A percentile compares a stretch with the other conserved stretches of the same genome.
Evolutionary conservation across 2,888 invertebrate genomes (phyloP).

Genomic region (Sphaerophoria rueppellii): DNA sequence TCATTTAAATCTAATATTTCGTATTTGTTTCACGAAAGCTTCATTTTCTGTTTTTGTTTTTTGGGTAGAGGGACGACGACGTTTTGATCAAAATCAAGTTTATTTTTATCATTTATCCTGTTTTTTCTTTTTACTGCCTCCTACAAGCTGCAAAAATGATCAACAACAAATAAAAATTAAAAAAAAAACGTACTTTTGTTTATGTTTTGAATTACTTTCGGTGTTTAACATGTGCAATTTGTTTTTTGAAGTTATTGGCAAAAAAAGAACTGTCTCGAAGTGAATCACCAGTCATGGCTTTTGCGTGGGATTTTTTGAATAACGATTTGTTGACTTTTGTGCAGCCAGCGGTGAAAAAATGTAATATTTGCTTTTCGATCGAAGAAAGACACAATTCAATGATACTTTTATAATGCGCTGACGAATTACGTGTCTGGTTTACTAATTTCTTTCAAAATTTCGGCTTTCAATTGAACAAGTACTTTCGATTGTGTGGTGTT

Average conservation of each 20-base stretch:
- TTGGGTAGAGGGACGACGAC: neutral
- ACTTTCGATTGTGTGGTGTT: conserved; percentile 15
- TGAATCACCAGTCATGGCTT: conserved; percentile 23
- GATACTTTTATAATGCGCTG: conserved; percentile 10
- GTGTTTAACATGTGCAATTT: conserved; percentile 12
- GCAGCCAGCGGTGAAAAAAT: conserved; percentile 9
- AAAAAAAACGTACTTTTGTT: conserved; percentile 6
- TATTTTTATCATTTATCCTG: conserved; percentile 17
- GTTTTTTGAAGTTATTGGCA: neutral
- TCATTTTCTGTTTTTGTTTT: neutral
- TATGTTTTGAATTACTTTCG: neutral
- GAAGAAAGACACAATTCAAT: neutral
- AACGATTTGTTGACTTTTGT: conserved; percentile 27
- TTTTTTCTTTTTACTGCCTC: conserved; percentile 7
- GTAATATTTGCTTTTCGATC: neutral
- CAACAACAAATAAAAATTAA: neutral
- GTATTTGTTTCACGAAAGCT: neutral
- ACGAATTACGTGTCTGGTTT: conserved; percentile 25
- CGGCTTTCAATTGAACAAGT: conserved; percentile 7
- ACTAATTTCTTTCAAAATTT: neutral
- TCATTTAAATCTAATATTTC: conserved; percentile 61
- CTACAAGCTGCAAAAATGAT: conserved; percentile 19
- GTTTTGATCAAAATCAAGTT: conserved; percentile 35
- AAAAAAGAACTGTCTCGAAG: conserved; percentile 6
- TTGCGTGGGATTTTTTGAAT: conserved; percentile 25